A percentile compares a stretch with the other conserved stretches of the same genome.
Conservation (phyloP, 1,140 invertebrate species). For the Drosophila rhopaloa region DNA sequence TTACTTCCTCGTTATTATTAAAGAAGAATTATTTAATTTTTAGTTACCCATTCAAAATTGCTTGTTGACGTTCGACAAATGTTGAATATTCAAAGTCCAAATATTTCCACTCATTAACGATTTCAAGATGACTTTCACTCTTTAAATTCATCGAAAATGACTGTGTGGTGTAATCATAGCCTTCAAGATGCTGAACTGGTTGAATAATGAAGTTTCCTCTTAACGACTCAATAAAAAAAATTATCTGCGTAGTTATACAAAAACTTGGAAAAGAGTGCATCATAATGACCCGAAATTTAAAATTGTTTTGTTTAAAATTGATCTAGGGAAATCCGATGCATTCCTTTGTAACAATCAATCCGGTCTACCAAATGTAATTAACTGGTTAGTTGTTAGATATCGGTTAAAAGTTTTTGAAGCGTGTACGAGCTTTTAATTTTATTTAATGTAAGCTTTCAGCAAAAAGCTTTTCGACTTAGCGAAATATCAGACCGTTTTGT, state of each 20-base stretch:
- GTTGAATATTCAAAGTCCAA: conserved; percentile 87
- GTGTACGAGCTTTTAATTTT: too few relatives aligned
- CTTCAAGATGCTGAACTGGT: conserved; percentile 7
- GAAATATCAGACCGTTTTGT: too few relatives aligned
- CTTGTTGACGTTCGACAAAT: conserved; percentile 84
- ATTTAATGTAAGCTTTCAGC: too few relatives aligned
- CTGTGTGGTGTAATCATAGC: neutral
- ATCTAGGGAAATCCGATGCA: neutral
- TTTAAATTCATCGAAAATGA: neutral
- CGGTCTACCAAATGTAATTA: neutral
- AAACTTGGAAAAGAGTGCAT: neutral
- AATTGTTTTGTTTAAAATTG: neutral
- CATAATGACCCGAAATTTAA: neutral
- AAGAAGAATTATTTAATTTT: neutral
- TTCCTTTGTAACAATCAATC: neutral
- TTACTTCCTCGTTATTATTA: too few relatives aligned
- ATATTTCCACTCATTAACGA: conserved; percentile 86
- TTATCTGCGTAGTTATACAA: neutral
- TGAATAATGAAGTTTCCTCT: conserved; percentile 6
- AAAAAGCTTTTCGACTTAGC: too few relatives aligned
- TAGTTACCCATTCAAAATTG: conserved; percentile 85
- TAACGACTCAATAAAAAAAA: neutral
- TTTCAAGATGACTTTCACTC: conserved; percentile 32
- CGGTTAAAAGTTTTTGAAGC: too few relatives aligned
- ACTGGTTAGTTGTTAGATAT: too few relatives aligned